phyloP scores from a whole-genome alignment of 2,888 invertebrate genomes.

The Acutogordius australiensis region DNA sequence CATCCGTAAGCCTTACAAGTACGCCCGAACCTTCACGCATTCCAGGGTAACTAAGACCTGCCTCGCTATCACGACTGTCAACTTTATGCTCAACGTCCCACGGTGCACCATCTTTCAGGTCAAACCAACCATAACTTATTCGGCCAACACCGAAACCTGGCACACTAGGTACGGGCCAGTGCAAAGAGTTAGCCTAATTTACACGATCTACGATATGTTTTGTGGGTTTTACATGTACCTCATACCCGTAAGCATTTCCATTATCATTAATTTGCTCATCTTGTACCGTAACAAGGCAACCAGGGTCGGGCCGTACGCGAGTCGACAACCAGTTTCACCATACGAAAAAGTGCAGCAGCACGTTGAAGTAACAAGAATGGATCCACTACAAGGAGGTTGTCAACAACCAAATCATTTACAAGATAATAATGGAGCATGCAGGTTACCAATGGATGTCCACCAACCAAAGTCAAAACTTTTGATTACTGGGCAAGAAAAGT shows the following conservation, averaged over 20 bases:
- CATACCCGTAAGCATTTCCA: neutral
- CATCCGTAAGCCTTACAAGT: neutral
- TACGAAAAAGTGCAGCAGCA: no score
- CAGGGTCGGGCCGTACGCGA: no score
- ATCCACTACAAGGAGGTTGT: no score
- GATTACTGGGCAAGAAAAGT: no score
- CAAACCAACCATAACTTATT: neutral
- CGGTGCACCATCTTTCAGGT: neutral
- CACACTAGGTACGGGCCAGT: neutral
- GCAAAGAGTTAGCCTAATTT: neutral
- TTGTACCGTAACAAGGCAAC: neutral
- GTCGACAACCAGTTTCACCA: no score
- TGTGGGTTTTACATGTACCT: neutral
- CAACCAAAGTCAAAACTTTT: no score
- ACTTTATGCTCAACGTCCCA: neutral
- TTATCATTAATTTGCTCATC: neutral
- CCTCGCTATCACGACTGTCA: neutral
- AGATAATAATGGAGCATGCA: no score
- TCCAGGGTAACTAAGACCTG: neutral
- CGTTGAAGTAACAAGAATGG: no score
- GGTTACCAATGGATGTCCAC: no score
- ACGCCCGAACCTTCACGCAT: neutral
- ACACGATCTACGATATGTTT: neutral
- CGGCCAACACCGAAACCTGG: neutral
- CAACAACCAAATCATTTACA: no score